phyloP scores from a whole-genome alignment of 2,888 invertebrate genomes.

The Heliconius ismenius region DNA sequence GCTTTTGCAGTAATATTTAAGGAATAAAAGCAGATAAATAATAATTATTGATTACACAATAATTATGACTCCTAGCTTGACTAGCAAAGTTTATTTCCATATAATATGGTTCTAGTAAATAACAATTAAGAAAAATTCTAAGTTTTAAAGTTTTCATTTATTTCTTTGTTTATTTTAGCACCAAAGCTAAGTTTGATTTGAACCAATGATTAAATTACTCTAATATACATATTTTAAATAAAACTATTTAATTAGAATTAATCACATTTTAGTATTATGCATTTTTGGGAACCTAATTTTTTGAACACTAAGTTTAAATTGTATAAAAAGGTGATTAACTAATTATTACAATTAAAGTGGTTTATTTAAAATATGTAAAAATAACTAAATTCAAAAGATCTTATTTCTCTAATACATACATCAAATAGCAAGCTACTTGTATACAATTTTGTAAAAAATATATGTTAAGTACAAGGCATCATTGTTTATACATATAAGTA shows the following conservation, averaged over 20 bases:
- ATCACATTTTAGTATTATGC: background rate
- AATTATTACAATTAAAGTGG: background rate
- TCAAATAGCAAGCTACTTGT: conserved; percentile 11
- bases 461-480: conserved; percentile 11
- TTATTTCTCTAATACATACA: background rate
- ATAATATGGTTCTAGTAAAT: background rate
- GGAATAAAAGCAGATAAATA: conserved; percentile 12
- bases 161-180: conserved; percentile 6
- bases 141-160: background rate
- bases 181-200: background rate
- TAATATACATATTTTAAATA: background rate
- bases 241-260: background rate
- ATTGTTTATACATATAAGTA: conserved; percentile 8
- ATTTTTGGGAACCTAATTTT: background rate
- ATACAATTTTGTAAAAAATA: conserved; percentile 22
- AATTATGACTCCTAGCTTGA: conserved; percentile 16
- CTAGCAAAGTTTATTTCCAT: background rate
- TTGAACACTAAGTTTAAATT: no score
- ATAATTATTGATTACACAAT: background rate
- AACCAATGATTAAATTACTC: background rate
- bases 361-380: background rate
- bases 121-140: background rate
- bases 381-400: background rate
- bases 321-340: background rate
- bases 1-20: conserved; percentile 4